Evolutionary conservation across 2,888 invertebrate species (phyloP).

Genomic region (Furcula furcula): DNA sequence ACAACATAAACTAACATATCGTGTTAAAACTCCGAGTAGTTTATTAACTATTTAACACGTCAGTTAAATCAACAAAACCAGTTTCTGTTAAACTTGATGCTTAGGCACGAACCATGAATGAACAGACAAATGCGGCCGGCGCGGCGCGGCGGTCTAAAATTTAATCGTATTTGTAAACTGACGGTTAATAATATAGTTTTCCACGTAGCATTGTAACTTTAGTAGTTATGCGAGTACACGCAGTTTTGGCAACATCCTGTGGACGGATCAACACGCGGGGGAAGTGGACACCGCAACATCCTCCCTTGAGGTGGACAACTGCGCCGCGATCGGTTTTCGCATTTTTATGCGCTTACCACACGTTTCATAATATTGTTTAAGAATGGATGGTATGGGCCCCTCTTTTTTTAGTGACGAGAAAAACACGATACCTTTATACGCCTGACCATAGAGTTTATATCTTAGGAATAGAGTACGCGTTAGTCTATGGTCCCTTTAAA

Average conservation of each 20-base stretch:
- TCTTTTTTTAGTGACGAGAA: too few species aligned
- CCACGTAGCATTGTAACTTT: constrained; percentile 47
- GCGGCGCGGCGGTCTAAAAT: constrained; percentile 1
- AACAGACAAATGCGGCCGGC: neutral
- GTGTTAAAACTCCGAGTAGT: neutral
- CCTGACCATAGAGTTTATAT: too few species aligned
- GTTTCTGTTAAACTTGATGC: neutral
- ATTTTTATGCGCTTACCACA: too few species aligned
- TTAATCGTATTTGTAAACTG: constrained; percentile 35
- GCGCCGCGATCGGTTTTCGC: constrained; percentile 18
- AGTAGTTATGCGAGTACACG: constrained; percentile 44
- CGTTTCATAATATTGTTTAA: too few species aligned
- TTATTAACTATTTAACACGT: constrained; percentile 4
- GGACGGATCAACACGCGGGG: constrained; percentile 56
- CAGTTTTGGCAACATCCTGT: constrained; percentile 79
- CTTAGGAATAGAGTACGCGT: too few species aligned
- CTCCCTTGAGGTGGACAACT: constrained; percentile 39
- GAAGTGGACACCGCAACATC: constrained; percentile 79
- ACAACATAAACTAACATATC: neutral
- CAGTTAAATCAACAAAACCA: neutral
- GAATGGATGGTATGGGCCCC: too few species aligned
- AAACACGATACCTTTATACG: too few species aligned
- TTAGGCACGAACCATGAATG: constrained; percentile 4
- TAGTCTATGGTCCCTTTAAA: too few species aligned
- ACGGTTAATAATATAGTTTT: constrained; percentile 50